Evolutionary conservation across 2,113 vertebrate species (phyloP).

Genomic region (Myiopsitta monachus): DNA sequence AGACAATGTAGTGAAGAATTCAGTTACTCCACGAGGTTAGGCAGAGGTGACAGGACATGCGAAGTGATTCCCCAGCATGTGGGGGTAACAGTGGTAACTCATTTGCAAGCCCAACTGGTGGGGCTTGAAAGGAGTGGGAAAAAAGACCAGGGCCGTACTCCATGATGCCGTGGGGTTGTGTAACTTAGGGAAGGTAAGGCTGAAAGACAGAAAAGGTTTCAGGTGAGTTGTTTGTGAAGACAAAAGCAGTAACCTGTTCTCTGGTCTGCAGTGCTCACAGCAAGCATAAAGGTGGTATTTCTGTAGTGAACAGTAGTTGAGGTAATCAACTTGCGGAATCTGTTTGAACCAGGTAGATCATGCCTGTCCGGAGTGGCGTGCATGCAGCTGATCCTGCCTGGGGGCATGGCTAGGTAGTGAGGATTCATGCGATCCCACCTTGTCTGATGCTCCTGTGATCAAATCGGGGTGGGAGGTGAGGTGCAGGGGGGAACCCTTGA

Average conservation of each 20-base stretch:
- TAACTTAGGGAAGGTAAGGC: background rate
- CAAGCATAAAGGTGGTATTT: background rate
- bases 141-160: no score
- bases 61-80: background rate
- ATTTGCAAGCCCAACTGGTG: background rate
- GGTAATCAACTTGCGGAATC: background rate
- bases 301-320: background rate
- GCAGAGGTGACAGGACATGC: background rate
- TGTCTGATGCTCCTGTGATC: background rate
- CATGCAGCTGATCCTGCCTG: background rate
- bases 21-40: background rate
- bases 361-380: accelerated
- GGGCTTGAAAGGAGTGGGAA: background rate
- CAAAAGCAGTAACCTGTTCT: background rate
- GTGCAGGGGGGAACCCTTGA: background rate
- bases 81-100: background rate
- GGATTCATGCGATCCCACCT: background rate
- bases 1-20: background rate
- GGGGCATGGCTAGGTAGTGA: background rate
- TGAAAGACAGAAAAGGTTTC: background rate
- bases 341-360: background rate
- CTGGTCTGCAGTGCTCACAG: accelerated
- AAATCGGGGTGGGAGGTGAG: accelerated
- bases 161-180: accelerated
- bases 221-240: background rate